Conservation (phyloP, 2,888 invertebrate species). For the Boloria selene region DNA sequence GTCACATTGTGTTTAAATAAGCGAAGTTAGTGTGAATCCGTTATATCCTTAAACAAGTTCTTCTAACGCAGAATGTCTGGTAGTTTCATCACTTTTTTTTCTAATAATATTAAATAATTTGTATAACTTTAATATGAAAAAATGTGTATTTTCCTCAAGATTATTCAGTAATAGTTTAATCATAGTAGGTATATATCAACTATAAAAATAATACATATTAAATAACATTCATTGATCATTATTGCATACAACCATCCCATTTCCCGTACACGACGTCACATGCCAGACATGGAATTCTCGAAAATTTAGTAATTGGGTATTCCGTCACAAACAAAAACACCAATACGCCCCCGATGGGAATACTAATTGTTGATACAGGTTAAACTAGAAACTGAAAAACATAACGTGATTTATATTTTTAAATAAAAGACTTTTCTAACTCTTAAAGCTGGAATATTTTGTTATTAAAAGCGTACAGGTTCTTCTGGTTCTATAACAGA, state of each 20-base stretch:
- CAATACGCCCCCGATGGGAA: slow-evolving; percentile 22
- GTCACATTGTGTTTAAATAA: slow-evolving; percentile 13
- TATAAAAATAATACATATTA: background rate
- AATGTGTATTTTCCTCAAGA: no score
- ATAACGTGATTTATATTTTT: no score
- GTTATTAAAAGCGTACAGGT: no score
- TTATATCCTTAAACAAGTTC: background rate
- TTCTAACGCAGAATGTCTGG: background rate
- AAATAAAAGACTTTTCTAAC: no score
- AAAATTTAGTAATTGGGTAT: slow-evolving; percentile 25
- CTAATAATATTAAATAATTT: no score
- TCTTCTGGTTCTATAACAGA: no score
- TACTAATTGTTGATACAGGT: background rate
- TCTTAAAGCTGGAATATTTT: no score
- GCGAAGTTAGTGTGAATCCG: slow-evolving; percentile 3
- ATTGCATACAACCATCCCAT: slow-evolving; percentile 18
- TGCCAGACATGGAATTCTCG: slow-evolving; percentile 25
- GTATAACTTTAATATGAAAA: no score
- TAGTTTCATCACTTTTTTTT: no score
- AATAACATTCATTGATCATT: slow-evolving; percentile 14
- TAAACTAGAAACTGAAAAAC: no score
- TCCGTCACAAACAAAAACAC: slow-evolving; percentile 15
- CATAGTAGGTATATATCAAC: no score
- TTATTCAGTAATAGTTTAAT: no score
- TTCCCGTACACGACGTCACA: slow-evolving; percentile 25